A percentile compares a stretch with the other conserved stretches of the same genome.
Conservation (phyloP, 2,888 invertebrate species). For the Morpho achilles region DNA sequence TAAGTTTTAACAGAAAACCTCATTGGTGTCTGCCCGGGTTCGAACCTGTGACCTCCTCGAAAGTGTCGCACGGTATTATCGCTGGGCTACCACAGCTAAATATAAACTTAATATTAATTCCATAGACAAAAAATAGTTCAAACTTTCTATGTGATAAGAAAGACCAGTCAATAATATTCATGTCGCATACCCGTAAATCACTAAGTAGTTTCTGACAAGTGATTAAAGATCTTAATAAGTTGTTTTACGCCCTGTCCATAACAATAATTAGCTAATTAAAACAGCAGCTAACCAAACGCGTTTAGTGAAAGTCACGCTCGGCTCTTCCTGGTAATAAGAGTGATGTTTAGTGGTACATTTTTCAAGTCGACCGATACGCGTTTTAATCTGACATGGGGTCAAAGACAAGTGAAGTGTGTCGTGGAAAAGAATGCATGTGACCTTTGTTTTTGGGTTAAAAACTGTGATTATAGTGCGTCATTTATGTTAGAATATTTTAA, state of each 20-base stretch:
- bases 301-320: conserved; percentile 69
- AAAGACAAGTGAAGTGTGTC: conserved; percentile 8
- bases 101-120: too few species aligned
- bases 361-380: conserved; percentile 7
- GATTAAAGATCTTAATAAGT: conserved; percentile 28
- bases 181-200: conserved; percentile 4
- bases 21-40: too few species aligned
- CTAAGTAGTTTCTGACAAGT: conserved; percentile 9
- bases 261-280: conserved; percentile 61
- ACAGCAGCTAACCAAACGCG: conserved; percentile 46
- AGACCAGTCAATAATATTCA: conserved; percentile 6
- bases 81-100: too few species aligned
- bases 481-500: too few species aligned
- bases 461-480: background rate
- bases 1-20: too few species aligned
- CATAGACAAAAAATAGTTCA: background rate
- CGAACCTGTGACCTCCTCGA: too few species aligned
- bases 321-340: conserved; percentile 33
- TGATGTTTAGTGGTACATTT: conserved; percentile 37
- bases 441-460: conserved; percentile 6
- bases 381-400: conserved; percentile 6
- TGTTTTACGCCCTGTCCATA: conserved; percentile 29
- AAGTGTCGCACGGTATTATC: too few species aligned
- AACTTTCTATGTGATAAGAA: conserved; percentile 17
- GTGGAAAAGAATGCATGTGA: conserved; percentile 4